phyloP scores from a whole-genome alignment of 2,888 invertebrate genomes.

The Therioaphis trifolii region DNA sequence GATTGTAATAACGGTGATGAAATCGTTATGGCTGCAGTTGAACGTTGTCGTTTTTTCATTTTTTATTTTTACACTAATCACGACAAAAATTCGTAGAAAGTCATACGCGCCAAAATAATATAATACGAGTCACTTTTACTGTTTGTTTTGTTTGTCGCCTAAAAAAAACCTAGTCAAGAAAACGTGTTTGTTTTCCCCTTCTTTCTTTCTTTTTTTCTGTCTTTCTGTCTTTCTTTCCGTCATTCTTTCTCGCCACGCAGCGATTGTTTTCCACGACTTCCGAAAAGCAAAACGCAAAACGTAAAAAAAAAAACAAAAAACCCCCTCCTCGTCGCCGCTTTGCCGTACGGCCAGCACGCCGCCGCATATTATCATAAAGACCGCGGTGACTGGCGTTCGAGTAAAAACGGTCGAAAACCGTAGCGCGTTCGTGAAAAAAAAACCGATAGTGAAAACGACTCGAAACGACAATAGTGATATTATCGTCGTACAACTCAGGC shows the following conservation, averaged over 20 bases:
- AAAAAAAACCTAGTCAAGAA: neutral
- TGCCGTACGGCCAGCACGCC: neutral
- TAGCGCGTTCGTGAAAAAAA: slow-evolving; percentile 26
- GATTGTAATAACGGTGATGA: neutral
- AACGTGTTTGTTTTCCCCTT: neutral
- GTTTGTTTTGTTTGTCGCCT: neutral
- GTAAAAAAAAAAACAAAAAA: neutral
- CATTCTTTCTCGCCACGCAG: neutral
- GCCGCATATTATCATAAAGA: neutral
- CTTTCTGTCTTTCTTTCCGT: no score
- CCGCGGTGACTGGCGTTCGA: slow-evolving; percentile 9
- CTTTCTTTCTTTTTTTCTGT: no score
- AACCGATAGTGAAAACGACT: slow-evolving; percentile 50
- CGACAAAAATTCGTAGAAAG: slow-evolving; percentile 11
- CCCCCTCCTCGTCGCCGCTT: neutral
- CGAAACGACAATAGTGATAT: slow-evolving; percentile 6
- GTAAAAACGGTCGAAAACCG: no score
- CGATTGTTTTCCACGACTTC: neutral
- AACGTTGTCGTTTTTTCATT: neutral
- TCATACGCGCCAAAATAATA: neutral
- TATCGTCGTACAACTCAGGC: no score
- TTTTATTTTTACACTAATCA: neutral
- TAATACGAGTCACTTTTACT: slow-evolving; percentile 17
- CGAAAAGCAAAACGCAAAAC: no score
- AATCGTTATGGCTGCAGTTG: neutral